Base-by-base conservation (phyloP, 2,797 vertebrate genomes). In the Peromyscus melanophrys region DNA sequence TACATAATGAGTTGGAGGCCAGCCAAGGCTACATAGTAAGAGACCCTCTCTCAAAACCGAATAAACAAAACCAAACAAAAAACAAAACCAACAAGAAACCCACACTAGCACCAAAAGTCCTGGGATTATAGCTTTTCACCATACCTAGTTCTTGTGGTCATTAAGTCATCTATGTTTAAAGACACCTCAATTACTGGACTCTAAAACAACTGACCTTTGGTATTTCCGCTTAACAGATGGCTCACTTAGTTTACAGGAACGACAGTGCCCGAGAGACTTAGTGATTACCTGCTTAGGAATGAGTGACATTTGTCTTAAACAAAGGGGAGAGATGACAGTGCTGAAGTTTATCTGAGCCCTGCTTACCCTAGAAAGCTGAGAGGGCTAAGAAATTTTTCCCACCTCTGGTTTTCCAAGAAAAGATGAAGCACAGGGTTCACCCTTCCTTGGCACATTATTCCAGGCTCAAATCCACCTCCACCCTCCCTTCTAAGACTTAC, bases 321-420 rank as follows among this genome's bases (percentile, higher is more conserved):
- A 88, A 75, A 75, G 52, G 52, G 34, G 13, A 31, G 1, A 59
- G 57, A 73, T 75, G 55, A 59, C n/a, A 34, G 25, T 43, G 59
- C 21, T 75, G 52, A 88, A 75, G 52, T 88, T 59, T 88, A 75
- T 88, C 49, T 89, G 86, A 84, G 61, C 27, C 34, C 17, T 83
- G 12, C 63, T 65, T 25, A 89, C 25, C 37, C 89, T 77, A 89
- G 83, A 93, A 92, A 84, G 69, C 71, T 77, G 16, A 78, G 34
- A 96, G 77, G 16, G 65, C 85, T 95, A 96, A 88, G 67, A 83
- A 85, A 34, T 34, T 8, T 6, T 29, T 55, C 29, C 49, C 19
- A 37, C 27, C 25, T 52, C 92, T 89, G 92, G 57, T 82, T 95
- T 86, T 78, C 59, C 52, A 94, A 78, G 25, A 85, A 91, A 96